These are phyloP conservation scores for Bradypus variegatus DNA, from an alignment of 2,797 vertebrate genomes.

Conservation along the genomic window DNA sequence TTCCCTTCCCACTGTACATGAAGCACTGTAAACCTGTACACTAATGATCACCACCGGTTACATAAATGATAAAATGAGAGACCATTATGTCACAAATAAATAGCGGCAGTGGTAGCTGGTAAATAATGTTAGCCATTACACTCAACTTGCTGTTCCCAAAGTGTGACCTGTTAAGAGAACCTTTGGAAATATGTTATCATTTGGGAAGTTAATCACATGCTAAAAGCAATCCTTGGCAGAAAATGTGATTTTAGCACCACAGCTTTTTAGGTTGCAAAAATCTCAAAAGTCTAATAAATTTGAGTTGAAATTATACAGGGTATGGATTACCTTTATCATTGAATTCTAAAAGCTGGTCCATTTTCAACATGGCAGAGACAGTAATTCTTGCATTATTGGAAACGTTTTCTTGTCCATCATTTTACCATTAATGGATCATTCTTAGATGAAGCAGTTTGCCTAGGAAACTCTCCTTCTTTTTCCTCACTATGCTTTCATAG, in stretches of 20 bases:
- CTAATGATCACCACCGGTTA: constrained; percentile 45
- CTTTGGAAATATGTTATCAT: constrained; percentile 34
- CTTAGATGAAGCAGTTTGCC: neutral
- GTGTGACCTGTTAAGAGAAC: constrained; percentile 11
- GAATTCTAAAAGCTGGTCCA: constrained; percentile 35
- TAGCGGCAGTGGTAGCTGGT: neutral
- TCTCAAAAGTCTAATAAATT: constrained; percentile 32
- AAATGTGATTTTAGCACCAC: constrained; percentile 19
- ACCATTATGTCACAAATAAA: constrained; percentile 40
- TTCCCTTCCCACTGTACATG: constrained; percentile 41
- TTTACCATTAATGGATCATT: constrained; percentile 6
- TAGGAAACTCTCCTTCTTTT: neutral
- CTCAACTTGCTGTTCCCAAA: constrained; percentile 36
- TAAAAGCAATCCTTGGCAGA: constrained; percentile 50
- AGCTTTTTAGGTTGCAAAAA: constrained; percentile 36
- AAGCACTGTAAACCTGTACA: constrained; percentile 52
- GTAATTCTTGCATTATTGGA: constrained; percentile 9
- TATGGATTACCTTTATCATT: constrained; percentile 37
- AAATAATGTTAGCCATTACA: constrained; percentile 50
- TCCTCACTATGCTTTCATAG: neutral
- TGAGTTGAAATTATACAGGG: constrained; percentile 22
- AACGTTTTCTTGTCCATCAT: constrained; percentile 12
- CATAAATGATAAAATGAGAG: constrained; percentile 41
- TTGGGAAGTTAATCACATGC: constrained; percentile 49
- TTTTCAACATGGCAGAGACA: constrained; percentile 22